Evolutionary conservation across 2,113 vertebrate species (phyloP).

Genomic region (Festucalex cinctus): DNA sequence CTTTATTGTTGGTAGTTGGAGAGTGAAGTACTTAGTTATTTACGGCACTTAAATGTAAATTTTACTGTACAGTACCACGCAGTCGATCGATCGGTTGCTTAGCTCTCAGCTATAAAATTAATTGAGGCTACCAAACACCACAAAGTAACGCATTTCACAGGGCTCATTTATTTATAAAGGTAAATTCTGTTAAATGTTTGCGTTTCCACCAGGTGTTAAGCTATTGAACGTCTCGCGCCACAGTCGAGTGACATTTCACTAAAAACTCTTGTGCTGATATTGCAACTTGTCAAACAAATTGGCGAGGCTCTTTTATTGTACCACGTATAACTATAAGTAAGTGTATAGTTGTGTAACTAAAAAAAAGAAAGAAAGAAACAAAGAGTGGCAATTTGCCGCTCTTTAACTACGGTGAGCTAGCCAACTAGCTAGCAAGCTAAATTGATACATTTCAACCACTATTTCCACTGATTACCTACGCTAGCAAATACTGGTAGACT

Average conservation of each 20-base stretch:
- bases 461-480: too few species aligned
- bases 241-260: neutral
- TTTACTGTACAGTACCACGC: too few species aligned
- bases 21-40: too few species aligned
- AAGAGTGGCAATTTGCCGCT: neutral
- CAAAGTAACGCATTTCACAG: neutral
- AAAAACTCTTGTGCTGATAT: neutral
- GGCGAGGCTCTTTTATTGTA: neutral
- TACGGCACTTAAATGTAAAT: too few species aligned
- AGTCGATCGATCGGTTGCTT: too few species aligned
- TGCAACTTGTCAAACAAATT: neutral
- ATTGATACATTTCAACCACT: neutral
- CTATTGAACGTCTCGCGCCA: neutral
- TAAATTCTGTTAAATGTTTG: neutral
- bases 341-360: neutral
- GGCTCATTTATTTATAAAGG: neutral
- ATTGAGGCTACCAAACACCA: neutral
- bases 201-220: neutral
- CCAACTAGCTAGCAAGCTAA: neutral
- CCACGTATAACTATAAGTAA: neutral
- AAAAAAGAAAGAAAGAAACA: neutral
- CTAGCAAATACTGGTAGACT: neutral
- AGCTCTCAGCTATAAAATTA: neutral
- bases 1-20: too few species aligned
- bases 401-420: neutral